Percentiles rank a stretch among this genome's conserved stretches.
phyloP scores from a whole-genome alignment of 1,140 invertebrate species.

The Caenorhabditis elegans region DNA sequence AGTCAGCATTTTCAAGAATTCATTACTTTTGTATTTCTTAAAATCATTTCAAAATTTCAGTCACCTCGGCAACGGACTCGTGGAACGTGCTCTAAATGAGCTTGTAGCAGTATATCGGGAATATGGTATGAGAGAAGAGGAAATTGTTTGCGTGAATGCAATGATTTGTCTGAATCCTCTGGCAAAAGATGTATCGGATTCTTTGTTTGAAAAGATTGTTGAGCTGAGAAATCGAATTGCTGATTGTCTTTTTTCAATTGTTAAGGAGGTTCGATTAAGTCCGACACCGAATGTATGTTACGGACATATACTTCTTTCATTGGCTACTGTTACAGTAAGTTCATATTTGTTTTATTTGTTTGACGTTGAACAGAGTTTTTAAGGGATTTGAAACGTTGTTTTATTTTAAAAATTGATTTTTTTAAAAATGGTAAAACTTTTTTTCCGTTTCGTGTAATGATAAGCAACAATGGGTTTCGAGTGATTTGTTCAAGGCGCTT shows the following conservation, averaged over 20 bases:
- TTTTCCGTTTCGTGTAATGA: too few relatives aligned
- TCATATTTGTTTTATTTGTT: constrained; percentile 4
- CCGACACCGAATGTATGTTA: constrained; percentile 15
- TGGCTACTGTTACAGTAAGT: constrained; percentile 51
- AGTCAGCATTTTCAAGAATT: too few relatives aligned
- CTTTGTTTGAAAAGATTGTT: constrained; percentile 50
- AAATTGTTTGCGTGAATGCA: constrained; percentile 62
- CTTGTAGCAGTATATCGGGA: constrained; percentile 58
- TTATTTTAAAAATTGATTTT: too few relatives aligned
- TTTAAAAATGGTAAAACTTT: too few relatives aligned
- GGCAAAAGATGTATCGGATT: constrained; percentile 56
- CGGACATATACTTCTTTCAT: constrained; percentile 43
- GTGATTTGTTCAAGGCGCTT: too few relatives aligned
- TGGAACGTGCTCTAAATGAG: constrained; percentile 59
- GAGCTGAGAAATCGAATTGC: constrained; percentile 54
- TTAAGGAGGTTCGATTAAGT: constrained; percentile 54
- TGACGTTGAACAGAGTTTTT: neutral
- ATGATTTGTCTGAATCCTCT: constrained; percentile 66
- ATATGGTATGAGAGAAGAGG: constrained; percentile 60
- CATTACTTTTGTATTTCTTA: too few relatives aligned
- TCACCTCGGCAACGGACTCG: constrained; percentile 63
- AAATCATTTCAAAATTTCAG: constrained; percentile 50
- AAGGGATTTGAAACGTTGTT: too few relatives aligned
- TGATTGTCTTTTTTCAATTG: constrained; percentile 58
- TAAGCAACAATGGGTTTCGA: too few relatives aligned